Conservation (phyloP, 2,113 vertebrate species). For the Chaetodon auriga region DNA sequence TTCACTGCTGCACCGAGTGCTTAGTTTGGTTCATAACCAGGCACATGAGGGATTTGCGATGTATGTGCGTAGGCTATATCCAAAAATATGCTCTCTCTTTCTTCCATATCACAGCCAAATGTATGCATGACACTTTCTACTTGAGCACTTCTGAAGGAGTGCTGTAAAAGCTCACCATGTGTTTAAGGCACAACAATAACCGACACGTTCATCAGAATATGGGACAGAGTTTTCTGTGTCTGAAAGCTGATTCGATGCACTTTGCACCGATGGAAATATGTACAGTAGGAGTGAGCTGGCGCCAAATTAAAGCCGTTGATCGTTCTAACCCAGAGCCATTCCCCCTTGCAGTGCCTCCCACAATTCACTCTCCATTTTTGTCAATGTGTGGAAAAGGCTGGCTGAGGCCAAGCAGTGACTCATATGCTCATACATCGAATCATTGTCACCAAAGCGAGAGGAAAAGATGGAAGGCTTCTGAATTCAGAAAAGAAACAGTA, state of each 20-base stretch:
- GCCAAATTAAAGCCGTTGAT: constrained; percentile 65
- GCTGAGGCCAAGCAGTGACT: constrained; percentile 77
- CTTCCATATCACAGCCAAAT: constrained; percentile 8
- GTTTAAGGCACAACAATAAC: constrained; percentile 26
- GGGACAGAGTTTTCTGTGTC: constrained; percentile 19
- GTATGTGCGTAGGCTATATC: background rate
- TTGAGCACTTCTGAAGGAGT: background rate
- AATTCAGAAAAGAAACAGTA: constrained; percentile 40
- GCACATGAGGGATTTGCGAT: background rate
- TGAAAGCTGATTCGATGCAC: constrained; percentile 39
- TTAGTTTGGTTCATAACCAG: background rate
- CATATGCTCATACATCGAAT: constrained; percentile 70
- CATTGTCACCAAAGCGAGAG: constrained; percentile 59
- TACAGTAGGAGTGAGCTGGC: constrained; percentile 60
- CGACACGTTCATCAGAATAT: constrained; percentile 29
- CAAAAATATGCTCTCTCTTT: constrained; percentile 2
- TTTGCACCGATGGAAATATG: constrained; percentile 47
- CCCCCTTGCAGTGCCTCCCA: constrained; percentile 71
- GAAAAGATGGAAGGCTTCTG: constrained; percentile 47
- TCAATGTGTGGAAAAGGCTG: constrained; percentile 79
- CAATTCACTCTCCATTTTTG: constrained; percentile 75
- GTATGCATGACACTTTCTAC: background rate
- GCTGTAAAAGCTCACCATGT: constrained; percentile 13
- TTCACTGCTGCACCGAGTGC: constrained; percentile 1
- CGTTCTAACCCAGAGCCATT: constrained; percentile 50